phyloP scores from a whole-genome alignment of 2,888 invertebrate genomes.

The Lobophora halterata region DNA sequence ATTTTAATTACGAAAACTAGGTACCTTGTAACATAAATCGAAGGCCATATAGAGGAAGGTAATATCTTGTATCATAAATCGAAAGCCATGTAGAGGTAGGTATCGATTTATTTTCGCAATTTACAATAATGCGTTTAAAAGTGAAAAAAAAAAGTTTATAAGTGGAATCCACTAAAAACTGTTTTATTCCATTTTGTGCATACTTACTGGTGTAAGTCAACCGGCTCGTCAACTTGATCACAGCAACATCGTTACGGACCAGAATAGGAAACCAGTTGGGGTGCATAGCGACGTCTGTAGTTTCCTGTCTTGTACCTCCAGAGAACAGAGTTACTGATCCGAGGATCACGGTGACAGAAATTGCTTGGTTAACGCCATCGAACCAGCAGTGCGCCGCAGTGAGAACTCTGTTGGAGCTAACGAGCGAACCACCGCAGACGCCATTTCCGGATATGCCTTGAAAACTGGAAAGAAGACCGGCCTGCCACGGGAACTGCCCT shows the following conservation, averaged over 20 bases:
- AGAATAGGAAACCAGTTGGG: constrained; percentile 42
- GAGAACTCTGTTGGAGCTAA: constrained; percentile 35
- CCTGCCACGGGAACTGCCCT: constrained; percentile 44
- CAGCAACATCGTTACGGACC: constrained; percentile 49
- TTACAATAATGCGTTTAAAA: no score
- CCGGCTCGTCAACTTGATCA: constrained; percentile 29
- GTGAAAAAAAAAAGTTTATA: no score
- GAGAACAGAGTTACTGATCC: constrained; percentile 48
- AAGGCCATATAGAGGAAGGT: no score
- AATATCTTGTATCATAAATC: no score
- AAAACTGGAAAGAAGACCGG: constrained; percentile 38
- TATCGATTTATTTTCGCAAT: no score
- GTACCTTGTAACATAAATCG: no score
- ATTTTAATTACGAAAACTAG: no score
- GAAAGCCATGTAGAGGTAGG: no score
- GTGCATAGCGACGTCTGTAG: constrained; percentile 42
- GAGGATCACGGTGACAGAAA: constrained; percentile 47
- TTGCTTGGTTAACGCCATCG: constrained; percentile 49
- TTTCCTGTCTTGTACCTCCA: constrained; percentile 47
- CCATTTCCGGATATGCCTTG: constrained; percentile 24
- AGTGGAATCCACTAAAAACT: no score
- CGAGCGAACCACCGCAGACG: constrained; percentile 51
- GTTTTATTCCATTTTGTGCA: no score
- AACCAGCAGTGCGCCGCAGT: constrained; percentile 56
- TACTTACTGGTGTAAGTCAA: constrained; percentile 31